A percentile compares a stretch with the other conserved stretches of the same genome.
These are phyloP conservation scores for Patagioenas fasciata DNA, from an alignment of 2,113 vertebrate genomes.

Conservation along the genomic window DNA sequence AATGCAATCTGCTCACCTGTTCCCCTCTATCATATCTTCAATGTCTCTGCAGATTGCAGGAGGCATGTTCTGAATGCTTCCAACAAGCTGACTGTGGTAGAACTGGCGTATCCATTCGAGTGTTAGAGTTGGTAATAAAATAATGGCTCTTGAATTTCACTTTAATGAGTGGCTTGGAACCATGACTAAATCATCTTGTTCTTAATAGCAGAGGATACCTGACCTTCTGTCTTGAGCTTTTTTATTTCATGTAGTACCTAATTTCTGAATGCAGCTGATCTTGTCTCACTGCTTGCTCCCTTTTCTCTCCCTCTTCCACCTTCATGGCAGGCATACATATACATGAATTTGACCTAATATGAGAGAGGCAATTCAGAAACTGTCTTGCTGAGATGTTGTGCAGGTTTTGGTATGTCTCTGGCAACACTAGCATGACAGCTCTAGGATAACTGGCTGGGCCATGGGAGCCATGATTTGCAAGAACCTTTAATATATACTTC, in stretches of 20 bases:
- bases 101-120: not conserved
- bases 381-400: not conserved
- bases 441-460: not conserved
- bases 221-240: slow-evolving; percentile 3
- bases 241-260: not conserved
- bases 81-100: not conserved
- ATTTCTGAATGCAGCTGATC: slow-evolving; percentile 25
- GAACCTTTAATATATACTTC: not conserved
- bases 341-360: not conserved
- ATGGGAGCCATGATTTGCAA: not conserved
- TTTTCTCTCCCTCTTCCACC: not conserved
- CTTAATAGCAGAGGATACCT: slow-evolving; percentile 16
- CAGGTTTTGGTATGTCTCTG: not conserved
- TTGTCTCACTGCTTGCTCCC: not conserved
- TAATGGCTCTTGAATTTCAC: slow-evolving; percentile 32
- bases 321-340: not conserved
- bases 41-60: not conserved
- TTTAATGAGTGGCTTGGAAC: slow-evolving; percentile 9
- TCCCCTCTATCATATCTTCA: not conserved
- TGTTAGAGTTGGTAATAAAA: slow-evolving; percentile 11
- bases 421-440: not conserved
- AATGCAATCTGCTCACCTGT: not conserved
- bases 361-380: not conserved
- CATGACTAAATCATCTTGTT: slow-evolving; percentile 30
- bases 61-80: not conserved